These are phyloP conservation scores for Paramormyrops kingsleyae DNA, from an alignment of 2,113 vertebrate genomes.

Conservation along the genomic window DNA sequence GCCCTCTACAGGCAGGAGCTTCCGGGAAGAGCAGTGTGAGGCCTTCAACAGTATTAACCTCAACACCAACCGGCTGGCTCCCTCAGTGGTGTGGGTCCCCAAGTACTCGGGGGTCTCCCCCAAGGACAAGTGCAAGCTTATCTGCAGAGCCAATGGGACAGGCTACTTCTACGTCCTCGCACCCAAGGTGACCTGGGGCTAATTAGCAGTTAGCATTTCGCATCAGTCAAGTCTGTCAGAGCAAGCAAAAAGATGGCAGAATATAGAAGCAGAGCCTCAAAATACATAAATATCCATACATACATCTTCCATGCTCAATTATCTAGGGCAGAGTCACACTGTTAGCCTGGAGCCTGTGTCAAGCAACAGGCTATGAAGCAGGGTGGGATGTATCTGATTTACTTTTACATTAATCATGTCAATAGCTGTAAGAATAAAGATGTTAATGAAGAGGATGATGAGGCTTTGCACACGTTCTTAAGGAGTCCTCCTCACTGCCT, in stretches of 20 bases:
- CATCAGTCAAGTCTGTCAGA: background rate
- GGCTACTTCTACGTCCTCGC: constrained; percentile 93
- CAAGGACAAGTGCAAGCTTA: constrained; percentile 90
- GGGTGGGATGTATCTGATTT: background rate
- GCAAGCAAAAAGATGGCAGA: background rate
- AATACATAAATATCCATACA: background rate
- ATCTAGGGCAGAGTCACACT: background rate
- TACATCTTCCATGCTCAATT: background rate
- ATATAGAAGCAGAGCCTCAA: background rate
- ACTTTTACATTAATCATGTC: background rate
- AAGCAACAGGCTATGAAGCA: background rate
- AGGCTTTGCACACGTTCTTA: background rate
- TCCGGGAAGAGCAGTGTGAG: constrained; percentile 89
- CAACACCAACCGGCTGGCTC: constrained; percentile 81
- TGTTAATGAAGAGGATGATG: background rate
- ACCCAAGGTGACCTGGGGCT: constrained; percentile 74
- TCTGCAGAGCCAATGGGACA: constrained; percentile 88
- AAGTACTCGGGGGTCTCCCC: constrained; percentile 87
- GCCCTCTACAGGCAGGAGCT: constrained; percentile 50
- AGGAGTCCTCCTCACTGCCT: background rate
- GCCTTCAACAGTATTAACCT: constrained; percentile 81
- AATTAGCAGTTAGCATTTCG: background rate
- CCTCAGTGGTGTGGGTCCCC: constrained; percentile 87
- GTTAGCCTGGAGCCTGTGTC: background rate
- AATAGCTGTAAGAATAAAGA: background rate